Conservation (phyloP, 2,113 vertebrate species). For the Ovis canadensis region DNA sequence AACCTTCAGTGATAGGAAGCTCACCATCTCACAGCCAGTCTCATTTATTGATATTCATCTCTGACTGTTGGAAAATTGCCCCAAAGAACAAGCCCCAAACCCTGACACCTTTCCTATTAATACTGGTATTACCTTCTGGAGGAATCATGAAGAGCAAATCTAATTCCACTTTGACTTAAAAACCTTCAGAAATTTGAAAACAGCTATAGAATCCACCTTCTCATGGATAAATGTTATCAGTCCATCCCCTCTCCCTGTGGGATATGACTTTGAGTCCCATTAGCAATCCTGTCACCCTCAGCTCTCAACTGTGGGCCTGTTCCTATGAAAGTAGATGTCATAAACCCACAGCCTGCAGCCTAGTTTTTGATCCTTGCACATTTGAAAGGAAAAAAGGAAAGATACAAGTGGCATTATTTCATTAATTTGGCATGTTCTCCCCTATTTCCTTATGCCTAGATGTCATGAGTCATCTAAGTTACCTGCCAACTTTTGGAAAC, state of each 20-base stretch:
- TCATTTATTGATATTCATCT: slow-evolving; percentile 15
- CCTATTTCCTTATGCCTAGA: neutral
- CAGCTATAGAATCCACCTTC: neutral
- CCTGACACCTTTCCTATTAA: neutral
- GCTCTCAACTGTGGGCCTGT: neutral
- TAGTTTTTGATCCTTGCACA: neutral
- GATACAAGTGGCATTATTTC: neutral
- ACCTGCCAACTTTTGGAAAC: neutral
- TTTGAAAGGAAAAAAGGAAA: neutral
- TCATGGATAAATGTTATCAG: neutral
- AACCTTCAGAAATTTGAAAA: slow-evolving; percentile 10
- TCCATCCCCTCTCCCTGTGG: neutral
- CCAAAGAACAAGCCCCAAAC: neutral
- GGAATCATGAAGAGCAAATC: neutral
- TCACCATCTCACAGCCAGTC: neutral
- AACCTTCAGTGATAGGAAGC: neutral
- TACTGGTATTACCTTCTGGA: neutral
- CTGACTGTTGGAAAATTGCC: neutral
- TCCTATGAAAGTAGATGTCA: neutral
- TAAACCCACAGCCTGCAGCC: neutral
- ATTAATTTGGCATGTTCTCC: neutral
- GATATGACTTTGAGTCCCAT: neutral
- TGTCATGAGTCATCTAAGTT: neutral
- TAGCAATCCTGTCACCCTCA: neutral
- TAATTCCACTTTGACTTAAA: neutral